Evolutionary conservation across 2,797 vertebrate genomes (phyloP).

Genomic region (Streptopelia turtur): DNA sequence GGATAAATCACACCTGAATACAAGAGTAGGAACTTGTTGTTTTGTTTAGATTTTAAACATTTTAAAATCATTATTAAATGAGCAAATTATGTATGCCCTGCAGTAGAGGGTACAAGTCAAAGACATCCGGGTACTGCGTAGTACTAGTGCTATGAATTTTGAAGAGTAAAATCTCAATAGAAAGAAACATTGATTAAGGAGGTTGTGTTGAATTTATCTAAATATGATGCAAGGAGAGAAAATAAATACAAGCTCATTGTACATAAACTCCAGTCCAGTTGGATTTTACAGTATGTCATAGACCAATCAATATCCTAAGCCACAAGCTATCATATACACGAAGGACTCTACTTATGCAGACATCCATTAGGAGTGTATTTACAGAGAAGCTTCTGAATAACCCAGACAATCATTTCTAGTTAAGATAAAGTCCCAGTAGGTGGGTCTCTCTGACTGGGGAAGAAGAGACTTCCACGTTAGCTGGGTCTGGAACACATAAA

Average conservation of each 20-base stretch:
- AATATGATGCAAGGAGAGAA: neutral
- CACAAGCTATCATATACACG: neutral
- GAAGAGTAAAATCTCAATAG: neutral
- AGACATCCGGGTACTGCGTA: neutral
- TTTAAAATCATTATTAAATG: constrained; percentile 59
- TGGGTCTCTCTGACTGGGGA: neutral
- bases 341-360: constrained; percentile 8
- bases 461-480: neutral
- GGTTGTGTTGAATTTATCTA: neutral
- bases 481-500: neutral
- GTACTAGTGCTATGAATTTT: neutral
- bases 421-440: neutral
- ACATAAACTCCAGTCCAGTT: neutral
- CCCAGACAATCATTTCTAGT: neutral
- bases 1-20: constrained; percentile 61
- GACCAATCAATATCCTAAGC: neutral
- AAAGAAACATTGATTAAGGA: neutral
- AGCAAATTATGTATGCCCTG: constrained; percentile 50
- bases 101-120: constrained; percentile 21
- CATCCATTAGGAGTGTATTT: neutral
- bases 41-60: constrained; percentile 63
- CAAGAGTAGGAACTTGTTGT: constrained; percentile 53
- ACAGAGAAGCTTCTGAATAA: constrained; percentile 19
- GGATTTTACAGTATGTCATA: neutral
- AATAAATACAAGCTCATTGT: neutral